A percentile compares a stretch with the other conserved stretches of the same genome.
Conservation (phyloP, 2,797 vertebrate genomes). For the Cyclura pinguis region DNA sequence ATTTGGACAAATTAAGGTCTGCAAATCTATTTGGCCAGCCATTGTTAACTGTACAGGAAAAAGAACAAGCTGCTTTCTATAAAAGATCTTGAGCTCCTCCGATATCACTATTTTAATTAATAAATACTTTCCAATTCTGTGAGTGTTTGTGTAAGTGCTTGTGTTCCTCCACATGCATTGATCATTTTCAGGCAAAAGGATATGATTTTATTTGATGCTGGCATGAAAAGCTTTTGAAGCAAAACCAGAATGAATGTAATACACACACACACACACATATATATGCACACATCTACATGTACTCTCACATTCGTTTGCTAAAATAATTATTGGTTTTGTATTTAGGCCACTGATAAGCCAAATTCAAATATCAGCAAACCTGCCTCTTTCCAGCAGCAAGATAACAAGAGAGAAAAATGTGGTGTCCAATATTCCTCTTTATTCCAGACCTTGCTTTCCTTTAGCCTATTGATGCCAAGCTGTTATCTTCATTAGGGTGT, state of each 20-base stretch:
- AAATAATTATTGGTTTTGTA: slow-evolving; percentile 52
- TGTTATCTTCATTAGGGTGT: slow-evolving; percentile 22
- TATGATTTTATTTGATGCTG: slow-evolving; percentile 53
- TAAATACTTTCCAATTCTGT: too few species aligned
- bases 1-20: slow-evolving; percentile 57
- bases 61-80: neutral
- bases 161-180: too few species aligned
- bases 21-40: slow-evolving; percentile 39
- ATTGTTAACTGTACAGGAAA: neutral
- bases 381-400: neutral
- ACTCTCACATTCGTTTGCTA: slow-evolving; percentile 38
- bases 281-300: neutral
- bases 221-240: slow-evolving; percentile 51
- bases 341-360: slow-evolving; percentile 56
- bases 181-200: slow-evolving; percentile 47
- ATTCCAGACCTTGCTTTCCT: slow-evolving; percentile 43
- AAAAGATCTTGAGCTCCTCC: too few species aligned
- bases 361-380: neutral
- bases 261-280: too few species aligned
- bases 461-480: neutral
- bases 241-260: slow-evolving; percentile 26
- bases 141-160: too few species aligned
- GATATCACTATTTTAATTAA: too few species aligned
- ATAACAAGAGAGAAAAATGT: neutral
- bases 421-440: slow-evolving; percentile 36